Conservation (phyloP, 1,140 invertebrate genomes). For the Conus betulinus region DNA sequence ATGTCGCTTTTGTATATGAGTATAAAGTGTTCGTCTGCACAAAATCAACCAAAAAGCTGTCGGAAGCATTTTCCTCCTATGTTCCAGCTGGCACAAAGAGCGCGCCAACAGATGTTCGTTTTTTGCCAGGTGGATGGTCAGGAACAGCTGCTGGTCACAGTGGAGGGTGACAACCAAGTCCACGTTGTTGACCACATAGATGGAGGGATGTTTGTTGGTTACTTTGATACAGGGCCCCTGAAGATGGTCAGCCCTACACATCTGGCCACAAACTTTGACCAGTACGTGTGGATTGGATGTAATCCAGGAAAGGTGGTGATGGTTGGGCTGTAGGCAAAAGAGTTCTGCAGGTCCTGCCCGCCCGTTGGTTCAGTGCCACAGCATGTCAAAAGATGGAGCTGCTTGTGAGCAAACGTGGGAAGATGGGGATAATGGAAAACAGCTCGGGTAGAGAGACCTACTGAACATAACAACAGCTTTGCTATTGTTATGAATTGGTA, state of each 20-base stretch:
- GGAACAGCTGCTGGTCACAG: not conserved
- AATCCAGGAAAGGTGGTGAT: not conserved
- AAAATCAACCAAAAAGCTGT: not conserved
- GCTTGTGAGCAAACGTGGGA: too few species aligned
- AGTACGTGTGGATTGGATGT: not conserved
- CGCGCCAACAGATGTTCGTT: not conserved
- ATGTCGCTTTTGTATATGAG: not conserved
- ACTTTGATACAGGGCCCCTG: not conserved
- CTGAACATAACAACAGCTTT: too few species aligned
- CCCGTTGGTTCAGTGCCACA: too few species aligned
- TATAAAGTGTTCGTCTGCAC: not conserved
- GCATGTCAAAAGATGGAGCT: too few species aligned
- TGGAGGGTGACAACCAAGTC: not conserved
- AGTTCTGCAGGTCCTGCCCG: too few species aligned
- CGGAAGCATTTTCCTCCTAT: not conserved
- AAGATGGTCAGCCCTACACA: not conserved
- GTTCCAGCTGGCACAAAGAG: not conserved
- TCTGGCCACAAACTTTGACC: constrained; percentile 23
- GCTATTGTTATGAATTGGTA: too few species aligned
- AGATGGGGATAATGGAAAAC: too few species aligned
- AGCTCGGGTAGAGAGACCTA: too few species aligned
- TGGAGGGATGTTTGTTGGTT: not conserved
- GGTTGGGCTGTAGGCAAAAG: not conserved
- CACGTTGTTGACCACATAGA: constrained; percentile 20
- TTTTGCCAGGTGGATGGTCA: not conserved